These are phyloP conservation scores for Barnardius zonarius DNA, from an alignment of 2,113 vertebrate species.

Conservation along the genomic window DNA sequence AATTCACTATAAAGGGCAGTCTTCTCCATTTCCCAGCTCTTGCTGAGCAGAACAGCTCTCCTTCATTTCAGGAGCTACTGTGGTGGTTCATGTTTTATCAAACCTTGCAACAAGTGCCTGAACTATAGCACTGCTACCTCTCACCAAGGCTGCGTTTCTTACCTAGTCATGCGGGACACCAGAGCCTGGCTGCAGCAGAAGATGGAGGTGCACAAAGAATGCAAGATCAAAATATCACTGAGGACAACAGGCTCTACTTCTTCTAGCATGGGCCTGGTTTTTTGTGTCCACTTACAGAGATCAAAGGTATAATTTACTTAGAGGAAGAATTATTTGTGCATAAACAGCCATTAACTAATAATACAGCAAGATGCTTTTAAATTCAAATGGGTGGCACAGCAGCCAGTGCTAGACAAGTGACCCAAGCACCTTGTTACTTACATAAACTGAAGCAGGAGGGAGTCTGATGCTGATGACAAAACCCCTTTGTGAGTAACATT, in stretches of 20 bases:
- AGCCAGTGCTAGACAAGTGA: neutral
- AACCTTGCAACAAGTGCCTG: neutral
- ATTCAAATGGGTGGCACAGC: slow-evolving; percentile 9
- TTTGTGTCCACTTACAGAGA: neutral
- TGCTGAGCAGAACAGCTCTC: neutral
- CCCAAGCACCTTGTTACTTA: neutral
- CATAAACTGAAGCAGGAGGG: slow-evolving; percentile 23
- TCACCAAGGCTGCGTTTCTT: neutral
- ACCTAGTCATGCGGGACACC: neutral
- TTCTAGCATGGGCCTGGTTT: neutral
- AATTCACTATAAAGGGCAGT: neutral
- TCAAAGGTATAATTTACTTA: slow-evolving; percentile 40
- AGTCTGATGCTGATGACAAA: slow-evolving; percentile 36
- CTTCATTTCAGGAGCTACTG: neutral
- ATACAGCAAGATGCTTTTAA: slow-evolving; percentile 48
- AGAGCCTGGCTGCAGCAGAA: neutral
- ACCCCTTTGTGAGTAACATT: neutral
- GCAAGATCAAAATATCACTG: neutral
- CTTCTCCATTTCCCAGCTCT: neutral
- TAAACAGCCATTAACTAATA: slow-evolving; percentile 42
- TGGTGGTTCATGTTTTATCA: neutral
- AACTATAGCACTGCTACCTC: neutral
- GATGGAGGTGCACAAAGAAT: neutral
- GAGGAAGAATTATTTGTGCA: slow-evolving; percentile 38
- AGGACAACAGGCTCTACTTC: neutral